Conservation (phyloP, 2,888 invertebrate species). For the Ypsolopha sequella region DNA sequence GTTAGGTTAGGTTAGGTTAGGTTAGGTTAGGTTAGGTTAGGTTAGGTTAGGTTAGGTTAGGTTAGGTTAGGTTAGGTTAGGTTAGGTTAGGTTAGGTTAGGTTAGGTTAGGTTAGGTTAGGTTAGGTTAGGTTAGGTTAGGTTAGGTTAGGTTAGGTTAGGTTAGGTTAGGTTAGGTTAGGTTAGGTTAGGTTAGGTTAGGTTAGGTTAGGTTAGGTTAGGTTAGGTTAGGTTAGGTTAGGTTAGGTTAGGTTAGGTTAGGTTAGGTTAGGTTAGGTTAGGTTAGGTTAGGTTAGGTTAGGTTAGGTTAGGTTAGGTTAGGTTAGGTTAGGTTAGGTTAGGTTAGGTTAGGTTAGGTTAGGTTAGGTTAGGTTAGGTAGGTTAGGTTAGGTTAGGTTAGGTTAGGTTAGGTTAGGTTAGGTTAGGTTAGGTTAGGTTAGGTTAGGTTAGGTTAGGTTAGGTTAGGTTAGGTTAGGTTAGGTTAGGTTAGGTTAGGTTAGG, state of each 20-base stretch:
- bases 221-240: slow-evolving; percentile 8
- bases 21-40: slow-evolving; percentile 18
- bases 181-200: slow-evolving; percentile 8
- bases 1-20: slow-evolving; percentile 9
- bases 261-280: slow-evolving; percentile 8
- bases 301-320: slow-evolving; percentile 9
- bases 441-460: slow-evolving; percentile 1
- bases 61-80: slow-evolving; percentile 19
- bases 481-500: slow-evolving; percentile 1
- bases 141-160: slow-evolving; percentile 6
- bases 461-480: slow-evolving; percentile 1
- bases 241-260: slow-evolving; percentile 9
- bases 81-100: slow-evolving; percentile 20
- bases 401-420: slow-evolving; percentile 15
- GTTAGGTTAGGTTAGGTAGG: slow-evolving; percentile 11
- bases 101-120: slow-evolving; percentile 14
- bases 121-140: slow-evolving; percentile 8
- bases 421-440: slow-evolving; percentile 8
- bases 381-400: slow-evolving; percentile 5
- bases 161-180: slow-evolving; percentile 7
- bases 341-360: slow-evolving; percentile 6
- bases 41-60: slow-evolving; percentile 18
- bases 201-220: slow-evolving; percentile 9
- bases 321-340: slow-evolving; percentile 9
- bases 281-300: slow-evolving; percentile 9